Conservation (phyloP, 35 echinoderm and acorn worm genomes). For the Apostichopus japonicus region DNA sequence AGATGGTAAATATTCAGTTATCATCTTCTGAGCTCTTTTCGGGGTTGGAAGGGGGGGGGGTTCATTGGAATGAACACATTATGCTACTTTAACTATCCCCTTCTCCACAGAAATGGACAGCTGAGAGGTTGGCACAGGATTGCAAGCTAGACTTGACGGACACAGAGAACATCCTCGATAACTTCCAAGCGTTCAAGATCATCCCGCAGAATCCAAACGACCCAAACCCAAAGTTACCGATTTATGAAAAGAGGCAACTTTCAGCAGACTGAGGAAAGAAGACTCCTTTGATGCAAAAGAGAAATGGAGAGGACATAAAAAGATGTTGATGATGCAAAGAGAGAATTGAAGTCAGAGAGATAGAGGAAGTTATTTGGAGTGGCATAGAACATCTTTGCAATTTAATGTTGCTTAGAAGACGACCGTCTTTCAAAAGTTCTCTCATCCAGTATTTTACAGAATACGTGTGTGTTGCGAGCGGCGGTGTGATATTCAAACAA, state of each 20-base stretch:
- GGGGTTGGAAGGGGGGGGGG: too few species aligned
- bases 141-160: constrained; percentile 75
- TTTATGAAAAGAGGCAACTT: constrained; percentile 28
- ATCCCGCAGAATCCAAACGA: constrained; percentile 54
- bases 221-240: constrained; percentile 46
- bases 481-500: too few species aligned
- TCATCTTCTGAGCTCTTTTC: too few species aligned
- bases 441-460: too few species aligned
- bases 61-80: too few species aligned
- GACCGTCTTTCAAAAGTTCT: too few species aligned
- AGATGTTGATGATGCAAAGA: background rate
- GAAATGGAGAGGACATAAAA: background rate
- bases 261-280: constrained; percentile 3
- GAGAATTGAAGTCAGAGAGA: background rate
- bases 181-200: constrained; percentile 79
- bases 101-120: constrained; percentile 69
- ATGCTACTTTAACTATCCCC: background rate
- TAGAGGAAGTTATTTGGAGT: too few species aligned
- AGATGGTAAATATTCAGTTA: too few species aligned
- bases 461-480: too few species aligned
- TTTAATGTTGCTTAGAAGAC: too few species aligned
- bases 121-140: constrained; percentile 72
- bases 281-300: background rate
- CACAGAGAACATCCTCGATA: constrained; percentile 77
- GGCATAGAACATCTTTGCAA: too few species aligned